A percentile compares a stretch with the other conserved stretches of the same genome.
Conservation (phyloP, 1,140 invertebrate genomes). For the Danaus plexippus region DNA sequence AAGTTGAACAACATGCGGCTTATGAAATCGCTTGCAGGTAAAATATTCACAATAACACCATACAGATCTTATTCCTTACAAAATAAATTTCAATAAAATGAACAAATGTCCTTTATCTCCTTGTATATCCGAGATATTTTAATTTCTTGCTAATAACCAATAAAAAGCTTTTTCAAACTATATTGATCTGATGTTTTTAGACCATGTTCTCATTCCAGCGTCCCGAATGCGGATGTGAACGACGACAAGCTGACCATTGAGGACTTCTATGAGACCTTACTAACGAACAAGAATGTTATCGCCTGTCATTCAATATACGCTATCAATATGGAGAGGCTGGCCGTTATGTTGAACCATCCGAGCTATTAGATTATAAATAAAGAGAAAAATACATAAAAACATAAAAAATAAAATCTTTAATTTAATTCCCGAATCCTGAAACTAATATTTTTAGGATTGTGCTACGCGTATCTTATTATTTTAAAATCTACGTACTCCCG, state of each 20-base stretch:
- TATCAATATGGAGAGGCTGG: slow-evolving; percentile 74
- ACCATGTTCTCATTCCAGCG: slow-evolving; percentile 48
- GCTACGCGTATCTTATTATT: no score
- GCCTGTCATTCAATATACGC: slow-evolving; percentile 74
- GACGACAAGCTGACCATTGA: slow-evolving; percentile 68
- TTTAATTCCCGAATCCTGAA: no score
- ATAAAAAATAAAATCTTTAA: no score
- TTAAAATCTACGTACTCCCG: no score
- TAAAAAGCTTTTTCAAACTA: not conserved
- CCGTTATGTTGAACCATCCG: slow-evolving; percentile 72
- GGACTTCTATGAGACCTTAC: slow-evolving; percentile 72
- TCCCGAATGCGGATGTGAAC: slow-evolving; percentile 41
- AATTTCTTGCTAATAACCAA: not conserved
- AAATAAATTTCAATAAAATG: not conserved
- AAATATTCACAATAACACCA: slow-evolving; percentile 4
- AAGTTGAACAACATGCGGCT: slow-evolving; percentile 60
- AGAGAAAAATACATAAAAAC: slow-evolving; percentile 5
- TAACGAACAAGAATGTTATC: slow-evolving; percentile 71
- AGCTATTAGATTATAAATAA: slow-evolving; percentile 45
- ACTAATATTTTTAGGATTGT: no score
- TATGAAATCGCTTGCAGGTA: slow-evolving; percentile 68
- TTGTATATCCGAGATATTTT: not conserved
- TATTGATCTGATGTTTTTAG: not conserved
- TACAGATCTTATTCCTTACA: slow-evolving; percentile 3
- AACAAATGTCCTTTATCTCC: slow-evolving; percentile 2